Evolutionary conservation across 2,888 invertebrate genomes (phyloP).

Genomic region (Papilio protenor): DNA sequence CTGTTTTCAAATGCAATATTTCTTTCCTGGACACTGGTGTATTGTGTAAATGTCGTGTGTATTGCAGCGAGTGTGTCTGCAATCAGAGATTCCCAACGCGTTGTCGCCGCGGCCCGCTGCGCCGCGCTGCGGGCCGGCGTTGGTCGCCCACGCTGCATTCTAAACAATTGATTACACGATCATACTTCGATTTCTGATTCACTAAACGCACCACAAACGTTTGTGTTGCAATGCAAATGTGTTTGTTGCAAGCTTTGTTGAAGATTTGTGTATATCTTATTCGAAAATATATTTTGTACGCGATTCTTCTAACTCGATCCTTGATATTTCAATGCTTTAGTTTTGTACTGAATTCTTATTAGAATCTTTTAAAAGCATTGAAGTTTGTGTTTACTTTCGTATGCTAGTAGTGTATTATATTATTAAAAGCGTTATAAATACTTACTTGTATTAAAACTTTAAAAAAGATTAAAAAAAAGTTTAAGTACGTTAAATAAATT

Average conservation of each 20-base stretch:
- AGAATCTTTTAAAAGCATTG: background rate
- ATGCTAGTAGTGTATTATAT: too few species aligned
- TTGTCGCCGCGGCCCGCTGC: constrained; percentile 49
- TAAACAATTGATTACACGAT: constrained; percentile 45
- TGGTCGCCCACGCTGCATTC: constrained; percentile 44
- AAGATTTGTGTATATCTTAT: background rate
- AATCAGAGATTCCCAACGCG: constrained; percentile 63
- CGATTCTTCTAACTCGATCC: background rate
- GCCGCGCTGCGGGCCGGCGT: constrained; percentile 10
- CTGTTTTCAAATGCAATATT: constrained; percentile 6
- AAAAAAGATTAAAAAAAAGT: background rate
- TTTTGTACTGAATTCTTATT: background rate
- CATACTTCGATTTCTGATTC: constrained; percentile 46
- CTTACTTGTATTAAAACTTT: too few species aligned
- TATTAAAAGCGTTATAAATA: too few species aligned
- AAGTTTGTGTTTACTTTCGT: too few species aligned
- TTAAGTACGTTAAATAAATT: constrained; percentile 43
- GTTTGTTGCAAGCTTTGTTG: constrained; percentile 11
- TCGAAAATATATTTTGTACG: background rate
- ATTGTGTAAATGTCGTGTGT: constrained; percentile 26
- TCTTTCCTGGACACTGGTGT: background rate
- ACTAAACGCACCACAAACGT: constrained; percentile 38
- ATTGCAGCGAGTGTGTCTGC: constrained; percentile 51
- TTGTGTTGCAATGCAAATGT: constrained; percentile 35
- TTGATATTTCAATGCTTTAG: background rate